A percentile compares a stretch with the other conserved stretches of the same genome.
phyloP scores from a whole-genome alignment of 2,113 vertebrate species.

The Pitta sordida region DNA sequence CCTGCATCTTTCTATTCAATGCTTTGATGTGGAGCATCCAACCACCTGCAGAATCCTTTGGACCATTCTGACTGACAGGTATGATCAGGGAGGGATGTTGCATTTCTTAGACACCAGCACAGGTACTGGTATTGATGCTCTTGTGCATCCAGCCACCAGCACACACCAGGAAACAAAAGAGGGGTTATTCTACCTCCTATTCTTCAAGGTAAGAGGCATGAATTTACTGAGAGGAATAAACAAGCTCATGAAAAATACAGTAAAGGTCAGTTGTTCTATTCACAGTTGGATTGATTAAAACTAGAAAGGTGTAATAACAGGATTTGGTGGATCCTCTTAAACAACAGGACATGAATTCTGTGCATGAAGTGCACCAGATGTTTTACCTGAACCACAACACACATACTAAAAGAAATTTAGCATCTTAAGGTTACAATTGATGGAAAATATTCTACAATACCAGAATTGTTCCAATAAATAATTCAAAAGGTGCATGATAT shows the following conservation, averaged over 20 bases:
- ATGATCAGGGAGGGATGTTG: neutral
- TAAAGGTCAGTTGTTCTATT: neutral
- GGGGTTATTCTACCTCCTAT: neutral
- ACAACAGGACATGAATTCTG: neutral
- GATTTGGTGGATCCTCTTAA: neutral
- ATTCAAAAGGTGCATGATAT: neutral
- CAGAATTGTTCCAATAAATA: neutral
- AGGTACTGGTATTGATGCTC: neutral
- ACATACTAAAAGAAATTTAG: neutral
- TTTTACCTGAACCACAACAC: neutral
- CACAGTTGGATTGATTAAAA: neutral
- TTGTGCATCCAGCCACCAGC: neutral
- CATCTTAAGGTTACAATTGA: neutral
- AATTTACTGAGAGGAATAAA: neutral
- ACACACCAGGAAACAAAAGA: neutral
- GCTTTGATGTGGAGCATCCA: neutral
- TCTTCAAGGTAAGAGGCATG: neutral
- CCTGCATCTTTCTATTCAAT: neutral
- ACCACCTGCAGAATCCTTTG: neutral
- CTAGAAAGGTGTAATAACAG: neutral
- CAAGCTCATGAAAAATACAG: neutral
- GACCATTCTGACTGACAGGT: neutral
- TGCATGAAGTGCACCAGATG: fast-evolving
- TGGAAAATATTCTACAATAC: neutral
- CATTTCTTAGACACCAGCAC: neutral